Evolutionary conservation across 92 coral and sea anemone genomes (phyloP).

Genomic region (Phenganax subtilis): DNA sequence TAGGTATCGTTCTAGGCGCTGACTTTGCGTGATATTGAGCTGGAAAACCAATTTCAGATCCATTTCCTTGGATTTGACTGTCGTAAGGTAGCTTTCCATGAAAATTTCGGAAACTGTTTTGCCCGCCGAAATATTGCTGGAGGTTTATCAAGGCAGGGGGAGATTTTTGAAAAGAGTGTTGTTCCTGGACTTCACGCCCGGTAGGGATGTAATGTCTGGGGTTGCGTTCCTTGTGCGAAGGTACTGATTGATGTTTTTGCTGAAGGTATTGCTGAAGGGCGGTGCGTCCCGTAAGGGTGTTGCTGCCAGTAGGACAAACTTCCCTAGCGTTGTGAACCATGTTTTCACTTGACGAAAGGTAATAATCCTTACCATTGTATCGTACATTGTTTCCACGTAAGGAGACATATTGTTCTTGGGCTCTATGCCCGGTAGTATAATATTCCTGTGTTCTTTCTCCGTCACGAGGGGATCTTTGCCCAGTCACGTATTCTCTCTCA

Average conservation of each 20-base stretch:
- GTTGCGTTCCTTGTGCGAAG: too few relatives aligned
- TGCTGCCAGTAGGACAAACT: too few relatives aligned
- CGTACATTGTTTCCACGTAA: too few relatives aligned
- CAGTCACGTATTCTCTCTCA: background rate
- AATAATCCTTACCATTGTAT: too few relatives aligned
- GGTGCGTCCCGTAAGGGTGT: too few relatives aligned
- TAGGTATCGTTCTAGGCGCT: background rate
- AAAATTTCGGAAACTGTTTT: background rate
- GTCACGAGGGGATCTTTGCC: background rate
- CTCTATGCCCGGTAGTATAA: background rate
- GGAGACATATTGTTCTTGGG: background rate
- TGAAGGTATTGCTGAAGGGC: too few relatives aligned
- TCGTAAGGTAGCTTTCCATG: background rate
- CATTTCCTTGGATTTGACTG: background rate
- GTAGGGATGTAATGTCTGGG: too few relatives aligned
- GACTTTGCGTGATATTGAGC: background rate
- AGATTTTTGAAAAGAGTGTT: background rate
- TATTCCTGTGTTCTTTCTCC: background rate
- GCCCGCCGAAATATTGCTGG: background rate
- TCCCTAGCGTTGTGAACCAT: too few relatives aligned
- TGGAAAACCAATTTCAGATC: background rate
- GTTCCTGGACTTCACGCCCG: background rate
- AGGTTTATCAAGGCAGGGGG: constrained; percentile 29
- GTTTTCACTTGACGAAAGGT: too few relatives aligned
- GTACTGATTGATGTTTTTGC: too few relatives aligned